phyloP scores from a whole-genome alignment of 2,797 vertebrate species.

The Poecilia velifera region DNA sequence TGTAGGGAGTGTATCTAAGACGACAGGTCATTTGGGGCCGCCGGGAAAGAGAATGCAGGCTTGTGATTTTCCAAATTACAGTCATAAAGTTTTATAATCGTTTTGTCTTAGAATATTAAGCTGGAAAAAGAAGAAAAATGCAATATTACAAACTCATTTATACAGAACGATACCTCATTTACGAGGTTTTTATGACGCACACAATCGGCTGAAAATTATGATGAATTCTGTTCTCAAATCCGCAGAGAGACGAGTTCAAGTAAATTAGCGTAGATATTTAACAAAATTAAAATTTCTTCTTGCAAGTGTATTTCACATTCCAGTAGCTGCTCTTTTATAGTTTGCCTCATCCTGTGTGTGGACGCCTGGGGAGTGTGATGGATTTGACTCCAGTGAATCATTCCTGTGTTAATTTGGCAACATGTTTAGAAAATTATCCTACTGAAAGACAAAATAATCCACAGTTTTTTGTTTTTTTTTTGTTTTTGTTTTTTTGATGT shows the following conservation, averaged over 20 bases:
- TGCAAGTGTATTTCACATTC: not conserved
- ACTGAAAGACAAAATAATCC: not conserved
- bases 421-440: not conserved
- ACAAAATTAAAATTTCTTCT: not conserved
- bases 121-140: not conserved
- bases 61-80: conserved; percentile 8
- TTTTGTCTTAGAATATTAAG: not conserved
- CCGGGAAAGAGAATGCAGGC: not conserved
- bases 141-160: conserved; percentile 2
- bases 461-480: too few relatives aligned
- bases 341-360: not conserved
- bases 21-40: not conserved
- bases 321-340: not conserved
- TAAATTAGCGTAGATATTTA: conserved; percentile 1
- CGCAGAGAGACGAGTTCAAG: not conserved
- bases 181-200: not conserved
- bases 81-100: conserved; percentile 5
- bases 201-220: conserved; percentile 5
- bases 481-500: not conserved
- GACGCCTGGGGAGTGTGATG: not conserved
- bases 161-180: not conserved
- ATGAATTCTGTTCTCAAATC: not conserved
- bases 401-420: not conserved
- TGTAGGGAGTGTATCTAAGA: conserved; percentile 1
- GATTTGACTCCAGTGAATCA: not conserved